Base-by-base conservation (phyloP, 2,888 invertebrate genomes). In the Idaea biselata region DNA sequence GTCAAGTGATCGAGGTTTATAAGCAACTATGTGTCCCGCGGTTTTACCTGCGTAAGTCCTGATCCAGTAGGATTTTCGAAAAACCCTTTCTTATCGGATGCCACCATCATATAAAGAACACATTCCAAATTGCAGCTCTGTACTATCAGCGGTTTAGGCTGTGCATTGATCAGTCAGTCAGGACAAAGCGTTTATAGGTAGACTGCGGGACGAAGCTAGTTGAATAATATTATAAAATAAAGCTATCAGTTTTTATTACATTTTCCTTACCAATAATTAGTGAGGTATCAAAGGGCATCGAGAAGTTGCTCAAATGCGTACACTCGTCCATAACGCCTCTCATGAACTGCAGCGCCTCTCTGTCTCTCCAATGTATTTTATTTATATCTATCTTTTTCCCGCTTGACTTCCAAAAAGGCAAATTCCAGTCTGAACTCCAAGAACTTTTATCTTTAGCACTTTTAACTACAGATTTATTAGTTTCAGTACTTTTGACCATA, bases 271-370 rank as follows among this genome's bases (percentile, higher is more conserved):
- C 93, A 68, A 98, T 98, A 65, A 98, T 97, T 60, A 99, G 91
- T 11, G 96, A 96, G 0, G 99, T 97, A 80, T 99, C 99, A 60
- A 95, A 95, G 0, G 97, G 97, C 16, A 95, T 93, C 1, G 97
- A 96, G 81, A 98, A 99, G 88, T 99, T 98, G 71, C 95, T 97
- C 55, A 99, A 92, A 89, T 99, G 99, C 0, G 99, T 99, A 83
- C 98, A 99, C 86, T 99, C 99, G 81, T 99, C 99, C 99, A 99
- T 99, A 73, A 99, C 95, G 0, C 99, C 98, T 59, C 97, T 93
- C 99, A 99, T 99, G 81, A 99, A 99, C 88, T 97, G 96, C 62
- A 97, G 76, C 0, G 97, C 97, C 86, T 97, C 97, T 73, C 94
- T 94, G 82, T 96, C 95, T 71, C 95, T 94, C 94, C 94, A 95